Percentiles rank a stretch among this genome's conserved stretches.
Evolutionary conservation across 2,797 vertebrate species (phyloP).

Genomic region (Pogoniulus pusillus): DNA sequence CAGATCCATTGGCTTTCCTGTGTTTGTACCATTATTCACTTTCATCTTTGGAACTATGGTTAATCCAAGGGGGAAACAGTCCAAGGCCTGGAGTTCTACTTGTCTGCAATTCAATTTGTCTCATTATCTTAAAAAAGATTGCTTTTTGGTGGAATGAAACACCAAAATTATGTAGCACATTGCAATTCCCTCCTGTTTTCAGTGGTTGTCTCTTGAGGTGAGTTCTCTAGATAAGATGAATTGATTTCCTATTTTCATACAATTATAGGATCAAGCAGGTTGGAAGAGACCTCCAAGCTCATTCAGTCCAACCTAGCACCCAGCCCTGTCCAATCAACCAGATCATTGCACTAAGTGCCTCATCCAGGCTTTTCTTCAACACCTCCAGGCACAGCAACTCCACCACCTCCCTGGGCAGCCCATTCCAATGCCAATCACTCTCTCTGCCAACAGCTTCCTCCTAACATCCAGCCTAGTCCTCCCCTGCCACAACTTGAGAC

Average conservation of each 20-base stretch:
- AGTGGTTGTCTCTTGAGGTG: not conserved
- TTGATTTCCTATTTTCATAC: not conserved
- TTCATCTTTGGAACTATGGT: not conserved
- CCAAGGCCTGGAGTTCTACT: not conserved
- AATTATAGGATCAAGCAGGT: no score
- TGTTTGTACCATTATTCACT: not conserved
- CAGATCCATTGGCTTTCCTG: not conserved
- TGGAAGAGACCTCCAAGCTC: no score
- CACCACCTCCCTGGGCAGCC: no score
- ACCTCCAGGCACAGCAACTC: no score
- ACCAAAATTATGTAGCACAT: not conserved
- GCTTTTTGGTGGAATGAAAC: not conserved
- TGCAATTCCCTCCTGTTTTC: not conserved
- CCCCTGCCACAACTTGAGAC: no score
- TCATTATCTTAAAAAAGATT: not conserved
- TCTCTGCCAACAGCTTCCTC: no score
- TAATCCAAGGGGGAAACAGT: not conserved
- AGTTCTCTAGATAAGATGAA: not conserved
- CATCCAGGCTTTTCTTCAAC: no score
- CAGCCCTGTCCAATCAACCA: no score
- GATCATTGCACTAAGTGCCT: no score
- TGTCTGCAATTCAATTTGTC: conserved; percentile 6
- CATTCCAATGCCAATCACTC: no score
- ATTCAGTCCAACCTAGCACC: no score
- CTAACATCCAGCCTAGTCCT: no score